These are phyloP conservation scores for Pogonomyrmex californicus DNA, from an alignment of 1,140 invertebrate genomes.

Conservation along the genomic window DNA sequence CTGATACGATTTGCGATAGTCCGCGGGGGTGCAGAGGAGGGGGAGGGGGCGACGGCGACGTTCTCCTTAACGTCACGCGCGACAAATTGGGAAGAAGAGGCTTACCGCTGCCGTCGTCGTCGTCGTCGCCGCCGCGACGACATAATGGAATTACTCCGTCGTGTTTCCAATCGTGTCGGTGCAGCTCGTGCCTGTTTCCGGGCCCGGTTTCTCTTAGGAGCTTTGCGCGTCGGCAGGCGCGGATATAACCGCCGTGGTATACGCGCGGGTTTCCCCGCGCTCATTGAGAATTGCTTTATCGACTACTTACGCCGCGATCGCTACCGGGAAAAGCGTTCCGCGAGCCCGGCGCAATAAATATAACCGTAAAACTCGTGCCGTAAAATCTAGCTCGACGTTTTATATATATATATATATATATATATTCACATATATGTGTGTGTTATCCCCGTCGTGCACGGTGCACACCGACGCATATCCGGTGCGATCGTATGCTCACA, in stretches of 20 bases:
- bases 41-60: neutral
- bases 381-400: slow-evolving; percentile 73
- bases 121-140: slow-evolving; percentile 1
- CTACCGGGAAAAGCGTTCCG: slow-evolving; percentile 74
- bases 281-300: slow-evolving; percentile 82
- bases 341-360: slow-evolving; percentile 76
- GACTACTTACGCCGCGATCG: slow-evolving; percentile 81
- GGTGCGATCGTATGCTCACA: neutral
- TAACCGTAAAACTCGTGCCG: slow-evolving; percentile 78
- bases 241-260: slow-evolving; percentile 66
- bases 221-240: slow-evolving; percentile 51
- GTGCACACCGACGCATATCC: slow-evolving; percentile 1
- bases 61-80: slow-evolving; percentile 26
- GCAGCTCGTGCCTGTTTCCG: neutral
- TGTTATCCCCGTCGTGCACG: neutral
- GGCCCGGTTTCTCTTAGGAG: neutral
- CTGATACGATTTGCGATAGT: slow-evolving; percentile 66
- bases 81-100: slow-evolving; percentile 67
- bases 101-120: slow-evolving; percentile 10
- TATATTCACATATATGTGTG: neutral
- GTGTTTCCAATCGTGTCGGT: slow-evolving; percentile 13
- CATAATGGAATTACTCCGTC: slow-evolving; percentile 28
- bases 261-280: slow-evolving; percentile 70
- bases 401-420: slow-evolving; percentile 13
- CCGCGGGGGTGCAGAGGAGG: neutral